Evolutionary conservation across 2,888 invertebrate species (phyloP).

Genomic region (Chalcosyrphus nemorum): DNA sequence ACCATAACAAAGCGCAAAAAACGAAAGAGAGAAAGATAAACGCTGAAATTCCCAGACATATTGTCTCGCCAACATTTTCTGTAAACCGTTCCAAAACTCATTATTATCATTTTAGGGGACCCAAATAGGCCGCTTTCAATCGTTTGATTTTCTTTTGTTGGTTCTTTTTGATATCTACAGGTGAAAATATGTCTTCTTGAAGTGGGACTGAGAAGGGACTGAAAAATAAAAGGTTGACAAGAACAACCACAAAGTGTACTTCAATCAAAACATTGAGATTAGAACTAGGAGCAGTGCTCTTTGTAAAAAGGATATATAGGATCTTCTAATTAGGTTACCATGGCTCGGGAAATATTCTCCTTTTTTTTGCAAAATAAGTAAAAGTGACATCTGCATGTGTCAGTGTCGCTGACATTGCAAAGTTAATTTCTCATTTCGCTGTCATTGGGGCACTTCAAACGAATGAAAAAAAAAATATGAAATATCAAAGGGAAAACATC

Average conservation of each 20-base stretch:
- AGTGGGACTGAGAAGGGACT: conserved; percentile 17
- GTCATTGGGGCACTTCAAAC: conserved; percentile 45
- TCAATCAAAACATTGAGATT: conserved; percentile 54
- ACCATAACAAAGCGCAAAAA: background rate
- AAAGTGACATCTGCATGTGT: conserved; percentile 68
- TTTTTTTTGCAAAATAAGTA: conserved; percentile 21
- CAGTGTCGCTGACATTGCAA: conserved; percentile 48
- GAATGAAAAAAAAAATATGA: background rate
- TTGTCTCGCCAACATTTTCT: conserved; percentile 64
- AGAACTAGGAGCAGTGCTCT: background rate
- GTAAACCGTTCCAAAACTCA: conserved; percentile 68
- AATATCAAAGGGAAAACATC: conserved; percentile 34
- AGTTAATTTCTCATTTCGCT: conserved; percentile 66
- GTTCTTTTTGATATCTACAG: conserved; percentile 65
- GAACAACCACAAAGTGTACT: conserved; percentile 51
- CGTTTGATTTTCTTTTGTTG: conserved; percentile 3
- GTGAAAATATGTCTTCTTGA: conserved; percentile 51
- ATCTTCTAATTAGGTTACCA: conserved; percentile 61
- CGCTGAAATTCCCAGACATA: conserved; percentile 69
- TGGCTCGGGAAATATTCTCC: conserved; percentile 30
- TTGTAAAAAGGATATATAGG: conserved; percentile 18
- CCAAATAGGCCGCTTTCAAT: conserved; percentile 53
- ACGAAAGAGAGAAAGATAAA: conserved; percentile 21
- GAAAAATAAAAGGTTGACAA: background rate
- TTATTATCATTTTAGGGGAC: conserved; percentile 68